Percentiles rank a stretch among this genome's conserved stretches.
Evolutionary conservation across 2,888 invertebrate species (phyloP).

Genomic region (Ichneumon xanthorius): DNA sequence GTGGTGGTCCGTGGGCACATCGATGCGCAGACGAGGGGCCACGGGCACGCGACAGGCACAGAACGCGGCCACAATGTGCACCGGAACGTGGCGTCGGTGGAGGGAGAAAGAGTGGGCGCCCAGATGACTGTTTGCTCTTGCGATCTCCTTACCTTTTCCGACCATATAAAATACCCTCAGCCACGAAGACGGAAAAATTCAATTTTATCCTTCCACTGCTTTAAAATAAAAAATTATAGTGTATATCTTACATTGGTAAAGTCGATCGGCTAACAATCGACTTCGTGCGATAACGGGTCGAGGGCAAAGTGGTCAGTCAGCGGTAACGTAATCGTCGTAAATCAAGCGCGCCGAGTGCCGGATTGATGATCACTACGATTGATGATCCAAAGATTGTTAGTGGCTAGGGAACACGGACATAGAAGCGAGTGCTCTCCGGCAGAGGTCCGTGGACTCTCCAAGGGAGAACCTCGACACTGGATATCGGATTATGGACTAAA

Average conservation of each 20-base stretch:
- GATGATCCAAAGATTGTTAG: slow-evolving; percentile 67
- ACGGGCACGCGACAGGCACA: too few relatives aligned
- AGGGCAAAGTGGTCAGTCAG: slow-evolving; percentile 30
- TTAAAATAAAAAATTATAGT: not conserved
- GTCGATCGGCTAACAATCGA: slow-evolving; percentile 25
- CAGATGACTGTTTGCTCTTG: too few relatives aligned
- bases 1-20: too few relatives aligned
- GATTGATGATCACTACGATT: slow-evolving; percentile 65
- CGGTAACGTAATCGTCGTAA: slow-evolving; percentile 53
- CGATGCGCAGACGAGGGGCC: too few relatives aligned
- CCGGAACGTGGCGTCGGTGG: too few relatives aligned
- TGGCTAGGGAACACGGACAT: slow-evolving; percentile 5
- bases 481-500: slow-evolving; percentile 68
- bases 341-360: slow-evolving; percentile 53
- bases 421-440: slow-evolving; percentile 23
- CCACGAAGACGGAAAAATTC: not conserved
- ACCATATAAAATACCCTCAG: not conserved
- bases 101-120: too few relatives aligned
- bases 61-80: too few relatives aligned
- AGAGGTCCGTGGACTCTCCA: not conserved
- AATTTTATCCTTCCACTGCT: not conserved
- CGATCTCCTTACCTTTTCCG: too few relatives aligned
- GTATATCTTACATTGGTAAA: not conserved
- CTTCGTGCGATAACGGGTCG: slow-evolving; percentile 23
- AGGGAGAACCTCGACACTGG: slow-evolving; percentile 64